These are phyloP conservation scores for Cyclargus thomasi DNA, from an alignment of 1,140 invertebrate species.

Conservation along the genomic window DNA sequence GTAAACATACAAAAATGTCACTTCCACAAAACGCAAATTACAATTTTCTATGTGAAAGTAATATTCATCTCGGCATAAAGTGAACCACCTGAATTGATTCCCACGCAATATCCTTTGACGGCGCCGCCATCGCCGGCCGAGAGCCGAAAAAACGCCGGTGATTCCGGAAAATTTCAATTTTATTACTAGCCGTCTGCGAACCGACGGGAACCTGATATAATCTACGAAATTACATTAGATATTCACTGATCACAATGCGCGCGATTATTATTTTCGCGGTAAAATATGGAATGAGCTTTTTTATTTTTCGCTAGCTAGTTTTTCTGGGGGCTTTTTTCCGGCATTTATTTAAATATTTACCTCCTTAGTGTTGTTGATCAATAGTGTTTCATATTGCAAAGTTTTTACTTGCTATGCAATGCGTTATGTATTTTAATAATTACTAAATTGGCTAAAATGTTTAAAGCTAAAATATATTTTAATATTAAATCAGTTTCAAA, in stretches of 20 bases:
- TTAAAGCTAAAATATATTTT: too few relatives aligned
- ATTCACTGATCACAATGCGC: constrained; percentile 19
- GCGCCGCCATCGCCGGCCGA: constrained; percentile 26
- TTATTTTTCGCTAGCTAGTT: not conserved
- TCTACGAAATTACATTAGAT: constrained; percentile 21
- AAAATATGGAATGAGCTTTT: not conserved
- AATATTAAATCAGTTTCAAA: too few relatives aligned
- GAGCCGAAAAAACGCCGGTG: constrained; percentile 58
- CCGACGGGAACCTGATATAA: constrained; percentile 26
- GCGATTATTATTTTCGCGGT: constrained; percentile 8
- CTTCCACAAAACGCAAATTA: constrained; percentile 17
- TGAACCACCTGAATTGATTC: constrained; percentile 66
- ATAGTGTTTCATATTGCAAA: too few relatives aligned
- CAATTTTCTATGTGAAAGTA: constrained; percentile 49
- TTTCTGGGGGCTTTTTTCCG: not conserved
- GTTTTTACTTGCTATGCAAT: too few relatives aligned
- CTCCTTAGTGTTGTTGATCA: too few relatives aligned
- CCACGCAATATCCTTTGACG: constrained; percentile 66
- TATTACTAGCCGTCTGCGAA: constrained; percentile 41
- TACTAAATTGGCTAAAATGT: too few relatives aligned
- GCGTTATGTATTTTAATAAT: too few relatives aligned
- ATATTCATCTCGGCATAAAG: constrained; percentile 53
- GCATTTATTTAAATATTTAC: too few relatives aligned
- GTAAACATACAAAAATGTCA: not conserved
- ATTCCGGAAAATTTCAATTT: constrained; percentile 60